Base-by-base conservation (phyloP, 2,888 invertebrate genomes). In the Coelopa pilipes region DNA sequence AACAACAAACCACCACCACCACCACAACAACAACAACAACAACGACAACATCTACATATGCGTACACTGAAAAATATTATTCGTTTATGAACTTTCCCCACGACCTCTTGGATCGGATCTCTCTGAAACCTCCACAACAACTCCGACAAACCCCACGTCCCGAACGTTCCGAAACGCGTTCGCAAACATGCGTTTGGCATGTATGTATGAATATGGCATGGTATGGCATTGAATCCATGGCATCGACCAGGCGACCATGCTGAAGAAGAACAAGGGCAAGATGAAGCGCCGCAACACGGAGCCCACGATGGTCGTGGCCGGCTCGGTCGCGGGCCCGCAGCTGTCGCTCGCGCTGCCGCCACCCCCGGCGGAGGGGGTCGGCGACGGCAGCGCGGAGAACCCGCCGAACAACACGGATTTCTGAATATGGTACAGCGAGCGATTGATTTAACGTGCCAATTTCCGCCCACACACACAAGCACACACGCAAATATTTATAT, bases 211-310 rank as follows among this genome's bases (percentile, higher is more conserved):
- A 62, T 24, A 62, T 15, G 60, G 19, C 15, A 24, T 15, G 46
- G 34, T 17, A 19, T 50, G 45, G 57, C 12, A 15, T n/a, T 13
- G 15, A n/a, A 55, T 45, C 34, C 5, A 57, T 57, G 19, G 7
- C 7, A 60, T 7, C 7, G 34, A 19, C 21, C 13, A 98, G 98
- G 98, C 99, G 89, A 98, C 98, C 90, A 99, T 99, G 99, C 92
- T 99, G 91, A 98, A 98, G 93, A 98, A 99, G 92, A 94, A 93
- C 89, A 95, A 95, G 90, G 92, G 92, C 86, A 98, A 98, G 92
- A 97, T 97, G 93, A 97, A 97, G 90, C 92, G 98, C 82, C 93
- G 97, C 87, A 96, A 97, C 90, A 96, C 96, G 82, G 96, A 96
- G 90, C 93, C 94, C 82, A 91, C 92, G 83, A 93, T 93, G 93